Conservation (phyloP, 1,140 invertebrate genomes). For the Sminthurides bifidus region DNA sequence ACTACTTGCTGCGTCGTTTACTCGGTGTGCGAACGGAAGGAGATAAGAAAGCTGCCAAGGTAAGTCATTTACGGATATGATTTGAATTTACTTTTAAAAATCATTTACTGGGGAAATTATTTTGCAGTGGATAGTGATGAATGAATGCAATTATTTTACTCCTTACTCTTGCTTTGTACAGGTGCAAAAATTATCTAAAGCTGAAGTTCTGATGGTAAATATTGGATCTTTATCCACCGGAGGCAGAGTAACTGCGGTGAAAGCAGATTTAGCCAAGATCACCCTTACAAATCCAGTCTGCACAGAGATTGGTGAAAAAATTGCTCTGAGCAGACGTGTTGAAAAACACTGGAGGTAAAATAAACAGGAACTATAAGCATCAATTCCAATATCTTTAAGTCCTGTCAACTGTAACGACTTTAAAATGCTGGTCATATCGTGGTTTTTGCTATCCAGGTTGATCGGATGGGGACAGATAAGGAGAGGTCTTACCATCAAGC, state of each 20-base stretch:
- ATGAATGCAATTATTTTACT: conserved; percentile 1
- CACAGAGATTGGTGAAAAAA: conserved; percentile 96
- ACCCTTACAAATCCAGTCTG: conserved; percentile 94
- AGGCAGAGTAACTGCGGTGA: conserved; percentile 88
- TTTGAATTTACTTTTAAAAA: too few species aligned
- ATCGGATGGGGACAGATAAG: conserved; percentile 96
- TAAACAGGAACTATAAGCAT: conserved; percentile 6
- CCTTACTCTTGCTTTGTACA: conserved; percentile 34
- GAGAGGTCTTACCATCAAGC: conserved; percentile 78
- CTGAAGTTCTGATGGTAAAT: conserved; percentile 91
- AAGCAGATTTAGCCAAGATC: conserved; percentile 95
- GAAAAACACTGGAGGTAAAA: conserved; percentile 96
- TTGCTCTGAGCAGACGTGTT: conserved; percentile 90
- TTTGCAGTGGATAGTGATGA: too few species aligned
- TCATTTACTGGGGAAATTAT: too few species aligned
- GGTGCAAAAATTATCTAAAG: conserved; percentile 76
- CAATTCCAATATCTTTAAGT: conserved; percentile 16
- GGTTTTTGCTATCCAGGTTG: conserved; percentile 48
- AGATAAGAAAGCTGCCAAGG: conserved; percentile 96
- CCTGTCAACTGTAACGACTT: conserved; percentile 7
- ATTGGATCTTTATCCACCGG: conserved; percentile 98
- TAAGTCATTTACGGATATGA: too few species aligned
- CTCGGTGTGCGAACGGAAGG: conserved; percentile 96
- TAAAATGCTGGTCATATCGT: conserved; percentile 8
- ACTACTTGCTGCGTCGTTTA: conserved; percentile 87